Conservation (phyloP, 2,113 vertebrate genomes). For the Platichthys flesus region DNA sequence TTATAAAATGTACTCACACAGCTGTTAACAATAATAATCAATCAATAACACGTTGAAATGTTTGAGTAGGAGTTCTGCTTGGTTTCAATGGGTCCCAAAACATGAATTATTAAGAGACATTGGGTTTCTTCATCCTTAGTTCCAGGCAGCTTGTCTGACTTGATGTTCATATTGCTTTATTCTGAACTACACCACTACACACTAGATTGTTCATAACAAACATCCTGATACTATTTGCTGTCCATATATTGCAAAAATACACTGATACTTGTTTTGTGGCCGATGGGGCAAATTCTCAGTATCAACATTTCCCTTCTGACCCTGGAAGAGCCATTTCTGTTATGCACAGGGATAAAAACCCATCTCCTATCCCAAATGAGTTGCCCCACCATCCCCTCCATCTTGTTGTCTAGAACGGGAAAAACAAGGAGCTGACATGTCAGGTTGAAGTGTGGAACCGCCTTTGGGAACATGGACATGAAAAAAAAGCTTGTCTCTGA, state of each 20-base stretch:
- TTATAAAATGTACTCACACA: neutral
- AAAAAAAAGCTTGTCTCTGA: slow-evolving; percentile 6
- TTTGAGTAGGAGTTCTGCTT: neutral
- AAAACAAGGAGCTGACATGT: slow-evolving; percentile 5
- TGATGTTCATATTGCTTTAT: slow-evolving; percentile 1
- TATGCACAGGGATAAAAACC: neutral
- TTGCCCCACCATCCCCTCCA: neutral
- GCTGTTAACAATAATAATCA: too few species aligned
- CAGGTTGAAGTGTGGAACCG: neutral
- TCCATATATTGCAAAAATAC: neutral
- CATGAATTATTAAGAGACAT: slow-evolving; percentile 24
- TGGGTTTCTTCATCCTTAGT: neutral
- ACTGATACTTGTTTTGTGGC: neutral
- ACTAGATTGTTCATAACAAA: neutral
- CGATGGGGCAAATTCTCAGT: neutral
- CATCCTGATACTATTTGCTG: neutral
- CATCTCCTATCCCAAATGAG: neutral
- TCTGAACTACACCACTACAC: neutral
- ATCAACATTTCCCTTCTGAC: neutral
- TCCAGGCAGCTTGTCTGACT: neutral
- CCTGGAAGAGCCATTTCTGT: neutral
- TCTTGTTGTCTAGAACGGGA: neutral
- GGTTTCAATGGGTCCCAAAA: neutral
- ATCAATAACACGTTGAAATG: neutral
- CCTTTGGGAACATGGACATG: neutral